phyloP scores from a whole-genome alignment of 2,797 vertebrate genomes.

The Peromyscus eremicus region DNA sequence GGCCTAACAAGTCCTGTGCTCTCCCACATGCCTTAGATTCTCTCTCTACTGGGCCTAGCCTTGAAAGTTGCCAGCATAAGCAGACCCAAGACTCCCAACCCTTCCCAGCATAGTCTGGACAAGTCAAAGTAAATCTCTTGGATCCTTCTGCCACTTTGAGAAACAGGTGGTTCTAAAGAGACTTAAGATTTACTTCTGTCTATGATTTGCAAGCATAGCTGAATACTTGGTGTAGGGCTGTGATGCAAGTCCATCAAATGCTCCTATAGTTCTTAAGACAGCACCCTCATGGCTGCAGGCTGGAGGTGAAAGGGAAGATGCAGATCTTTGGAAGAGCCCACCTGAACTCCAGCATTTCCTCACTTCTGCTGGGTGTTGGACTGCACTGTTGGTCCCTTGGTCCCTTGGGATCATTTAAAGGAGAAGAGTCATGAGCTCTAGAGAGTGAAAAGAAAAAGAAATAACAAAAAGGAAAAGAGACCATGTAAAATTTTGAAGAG shows the following conservation, averaged over 20 bases:
- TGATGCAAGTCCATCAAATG: constrained; percentile 75
- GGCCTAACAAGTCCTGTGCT: neutral
- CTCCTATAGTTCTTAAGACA: constrained; percentile 79
- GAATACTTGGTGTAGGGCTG: constrained; percentile 75
- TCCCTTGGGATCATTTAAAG: neutral
- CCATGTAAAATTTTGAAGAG: constrained; percentile 75
- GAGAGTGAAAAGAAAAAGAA: neutral
- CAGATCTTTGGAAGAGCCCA: neutral
- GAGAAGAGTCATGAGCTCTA: neutral
- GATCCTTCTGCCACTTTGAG: constrained; percentile 76
- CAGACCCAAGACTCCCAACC: constrained; percentile 52
- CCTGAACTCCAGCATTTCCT: neutral
- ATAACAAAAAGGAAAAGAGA: neutral
- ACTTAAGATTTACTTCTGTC: constrained; percentile 85
- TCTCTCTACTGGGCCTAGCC: neutral
- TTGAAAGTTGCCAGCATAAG: constrained; percentile 10
- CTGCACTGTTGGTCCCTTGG: neutral
- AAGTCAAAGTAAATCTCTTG: constrained; percentile 80
- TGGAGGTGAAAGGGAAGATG: neutral
- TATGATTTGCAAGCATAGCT: constrained; percentile 85
- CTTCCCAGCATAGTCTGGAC: constrained; percentile 64
- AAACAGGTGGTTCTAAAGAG: constrained; percentile 80
- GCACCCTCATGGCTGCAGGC: neutral
- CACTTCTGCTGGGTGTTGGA: neutral
- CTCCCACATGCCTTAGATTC: neutral